Evolutionary conservation across 1,140 invertebrate genomes (phyloP), one percentile per base, ranked within the genome.

Genomic region (Atta colombica): DNA sequence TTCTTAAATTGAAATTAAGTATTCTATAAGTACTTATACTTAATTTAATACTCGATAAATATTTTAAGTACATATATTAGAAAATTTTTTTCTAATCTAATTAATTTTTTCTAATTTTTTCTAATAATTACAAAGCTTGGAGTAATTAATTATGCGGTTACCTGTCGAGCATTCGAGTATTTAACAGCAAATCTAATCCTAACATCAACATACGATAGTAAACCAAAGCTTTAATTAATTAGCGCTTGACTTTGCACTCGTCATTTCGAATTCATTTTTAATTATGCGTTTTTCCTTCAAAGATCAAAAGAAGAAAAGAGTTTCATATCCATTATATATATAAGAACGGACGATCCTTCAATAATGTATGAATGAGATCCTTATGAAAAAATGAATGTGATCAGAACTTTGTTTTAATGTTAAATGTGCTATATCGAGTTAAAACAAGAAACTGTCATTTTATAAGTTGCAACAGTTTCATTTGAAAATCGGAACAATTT

Each of bases 201-300:
- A 84, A 82, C 68, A 82, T 39, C 68, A 82, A 84, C 14, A 39
- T 84, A 61, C 18, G 68, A 74, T 82, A 75, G 58, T 74, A 61
- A 14, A 61, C n/a, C 55, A 69, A 74, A 74, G 58, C 39, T 75
- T 84, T 84, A 75, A 84, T 84, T 84, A 84, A 74, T 74, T 35
- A 61, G 80, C 53, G 35, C 55, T 81, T 71, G 51, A 31, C 49
- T 72, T 58, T 51, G 66, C 78, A 51, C 78, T 75, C 72, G 35
- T 61, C 18, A 25, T 80, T 69, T 74, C 25, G 39, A 61, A 61
- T 18, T n/a, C n/a, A n/a, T n/a, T 51, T 49, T 84, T 14, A 35
- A 72, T 81, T 65, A 51, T 61, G 55, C 69, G 39, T 84, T 75
- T 75, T 80, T 53, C 49, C 68, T 55, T 84, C 25, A 0, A 84